Evolutionary conservation across 2,888 invertebrate species (phyloP), one percentile per base, ranked within the genome.

Genomic region (Caenorhabditis doughertyi): DNA sequence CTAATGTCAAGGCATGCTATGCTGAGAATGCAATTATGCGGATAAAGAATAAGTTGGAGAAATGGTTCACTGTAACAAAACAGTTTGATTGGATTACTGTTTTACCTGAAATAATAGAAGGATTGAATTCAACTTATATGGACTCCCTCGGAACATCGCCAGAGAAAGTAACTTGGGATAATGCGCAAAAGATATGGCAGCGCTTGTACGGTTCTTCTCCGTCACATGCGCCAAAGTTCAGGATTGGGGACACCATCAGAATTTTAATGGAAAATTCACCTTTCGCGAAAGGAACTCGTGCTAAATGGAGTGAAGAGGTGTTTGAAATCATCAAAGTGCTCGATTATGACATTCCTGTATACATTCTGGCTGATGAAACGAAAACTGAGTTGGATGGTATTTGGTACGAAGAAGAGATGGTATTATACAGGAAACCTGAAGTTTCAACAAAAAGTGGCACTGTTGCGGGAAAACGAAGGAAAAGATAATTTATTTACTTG

Each of bases 1-100:
- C 72, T 2, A 58, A 72, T 13, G 72, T 72, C 3, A 73, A 73
- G 9, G 73, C 73, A 0, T 73, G 73, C 18, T 73, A 73, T n/a
- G 73, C 73, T 13, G 73, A 73, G 27, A 73, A 73, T 29, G 73
- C 73, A 49, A 73, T 73, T 42, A 73, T 73, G 73, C 11, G 73
- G 11, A 60, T 73, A 18, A 60, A 62, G 25, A 49, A 62, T 8
- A 47, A 62, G 18, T 29, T 73, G 0, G 53, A 58, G 16, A 73
- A 73, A 16, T 62, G 49, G 42, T 73, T 73, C 25, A 49, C 73
- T 0, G 13, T n/a, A 0, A n/a, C 73, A 16, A 11, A 35, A 0
- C 62, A 23, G 16, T 62, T 16, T n/a, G 35, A 42, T 2, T 73
- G 73, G 70, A 35, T 35, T 16, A 21, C 0, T 3, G 27, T 27